These are phyloP conservation scores for Oscarella lobularis DNA, from an alignment of 37 sponge, comb jelly and placozoan genomes.

Conservation along the genomic window DNA sequence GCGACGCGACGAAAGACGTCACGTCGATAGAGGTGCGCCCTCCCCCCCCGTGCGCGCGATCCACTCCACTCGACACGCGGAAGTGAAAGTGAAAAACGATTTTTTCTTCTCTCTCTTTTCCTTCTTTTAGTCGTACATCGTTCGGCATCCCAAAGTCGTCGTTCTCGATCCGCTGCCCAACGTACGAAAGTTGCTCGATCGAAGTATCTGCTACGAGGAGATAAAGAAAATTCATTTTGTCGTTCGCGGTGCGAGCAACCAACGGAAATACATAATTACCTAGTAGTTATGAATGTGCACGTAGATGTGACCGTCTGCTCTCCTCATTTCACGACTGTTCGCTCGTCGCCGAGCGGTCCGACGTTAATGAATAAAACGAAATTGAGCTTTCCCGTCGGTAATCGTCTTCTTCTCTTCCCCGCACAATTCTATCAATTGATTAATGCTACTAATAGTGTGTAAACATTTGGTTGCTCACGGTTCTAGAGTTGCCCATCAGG, in stretches of 20 bases:
- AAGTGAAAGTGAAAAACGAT: not conserved
- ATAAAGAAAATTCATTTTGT: too few species aligned
- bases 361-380: too few species aligned
- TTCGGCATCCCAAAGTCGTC: not conserved
- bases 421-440: not conserved
- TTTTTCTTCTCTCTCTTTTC: not conserved
- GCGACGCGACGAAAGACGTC: not conserved
- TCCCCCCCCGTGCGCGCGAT: too few species aligned
- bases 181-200: not conserved
- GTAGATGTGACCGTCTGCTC: too few species aligned
- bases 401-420: not conserved
- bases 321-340: too few species aligned
- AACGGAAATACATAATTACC: too few species aligned
- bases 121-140: not conserved
- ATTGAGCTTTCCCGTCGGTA: not conserved
- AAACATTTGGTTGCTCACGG: slow-evolving; percentile 15
- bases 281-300: too few species aligned
- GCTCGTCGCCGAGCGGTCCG: too few species aligned
- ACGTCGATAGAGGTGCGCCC: not conserved
- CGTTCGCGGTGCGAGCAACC: too few species aligned
- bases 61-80: too few species aligned
- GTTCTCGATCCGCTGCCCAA: not conserved
- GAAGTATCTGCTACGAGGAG: not conserved
- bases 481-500: slow-evolving; percentile 9
- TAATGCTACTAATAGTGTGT: slow-evolving; percentile 5